Percentiles rank a stretch among this genome's conserved stretches.
Evolutionary conservation across 2,113 vertebrate genomes (phyloP).

Genomic region (Holacanthus passer): DNA sequence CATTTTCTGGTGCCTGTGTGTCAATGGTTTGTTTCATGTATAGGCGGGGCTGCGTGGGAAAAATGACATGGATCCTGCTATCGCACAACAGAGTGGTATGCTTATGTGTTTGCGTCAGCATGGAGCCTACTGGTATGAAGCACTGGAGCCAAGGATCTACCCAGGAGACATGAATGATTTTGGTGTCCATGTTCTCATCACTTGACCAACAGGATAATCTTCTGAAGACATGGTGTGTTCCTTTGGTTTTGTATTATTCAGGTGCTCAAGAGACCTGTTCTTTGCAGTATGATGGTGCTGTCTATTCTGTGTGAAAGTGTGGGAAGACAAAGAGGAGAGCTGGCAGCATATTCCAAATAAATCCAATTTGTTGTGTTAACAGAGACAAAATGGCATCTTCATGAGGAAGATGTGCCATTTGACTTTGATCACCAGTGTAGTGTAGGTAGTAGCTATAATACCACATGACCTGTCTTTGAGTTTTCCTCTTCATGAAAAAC

Average conservation of each 20-base stretch:
- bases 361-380: constrained; percentile 10
- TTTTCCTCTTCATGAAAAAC: neutral
- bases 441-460: neutral
- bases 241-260: constrained; percentile 68
- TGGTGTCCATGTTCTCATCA: constrained; percentile 73
- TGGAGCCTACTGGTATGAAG: constrained; percentile 73
- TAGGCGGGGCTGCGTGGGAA: constrained; percentile 71
- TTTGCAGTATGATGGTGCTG: constrained; percentile 37
- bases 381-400: neutral
- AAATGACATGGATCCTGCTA: constrained; percentile 73
- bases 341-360: constrained; percentile 52
- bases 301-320: constrained; percentile 37
- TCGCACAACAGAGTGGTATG: constrained; percentile 68
- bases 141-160: constrained; percentile 71
- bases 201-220: constrained; percentile 72
- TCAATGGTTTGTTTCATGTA: constrained; percentile 80
- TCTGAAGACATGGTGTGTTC: constrained; percentile 77
- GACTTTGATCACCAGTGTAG: constrained; percentile 19
- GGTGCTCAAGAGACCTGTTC: constrained; percentile 51
- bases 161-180: constrained; percentile 75
- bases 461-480: neutral
- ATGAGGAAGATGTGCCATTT: constrained; percentile 1
- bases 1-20: constrained; percentile 77
- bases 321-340: constrained; percentile 10
- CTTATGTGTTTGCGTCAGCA: constrained; percentile 72